These are phyloP conservation scores for Drosophila lutescens DNA, from an alignment of 2,888 invertebrate genomes.

Conservation along the genomic window DNA sequence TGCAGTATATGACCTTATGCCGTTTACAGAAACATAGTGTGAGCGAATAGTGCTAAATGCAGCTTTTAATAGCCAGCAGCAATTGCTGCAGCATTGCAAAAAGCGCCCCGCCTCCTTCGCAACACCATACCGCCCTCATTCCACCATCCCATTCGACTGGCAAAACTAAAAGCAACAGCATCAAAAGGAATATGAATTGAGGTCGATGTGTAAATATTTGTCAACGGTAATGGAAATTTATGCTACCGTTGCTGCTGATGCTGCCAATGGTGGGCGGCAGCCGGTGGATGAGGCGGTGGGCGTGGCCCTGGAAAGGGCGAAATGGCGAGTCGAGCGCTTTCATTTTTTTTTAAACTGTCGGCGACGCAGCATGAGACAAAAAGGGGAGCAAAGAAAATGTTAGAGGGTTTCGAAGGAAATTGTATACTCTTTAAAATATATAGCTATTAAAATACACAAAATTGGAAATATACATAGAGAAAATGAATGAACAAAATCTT, in stretches of 20 bases:
- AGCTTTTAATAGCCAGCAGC: slow-evolving; percentile 53
- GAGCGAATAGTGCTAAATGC: slow-evolving; percentile 32
- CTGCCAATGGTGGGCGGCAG: slow-evolving; percentile 24
- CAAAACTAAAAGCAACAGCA: slow-evolving; percentile 77
- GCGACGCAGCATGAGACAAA: slow-evolving; percentile 42
- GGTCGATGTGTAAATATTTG: slow-evolving; percentile 82
- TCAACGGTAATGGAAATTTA: slow-evolving; percentile 82
- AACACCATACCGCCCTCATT: neutral
- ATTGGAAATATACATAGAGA: neutral
- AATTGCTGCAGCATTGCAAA: slow-evolving; percentile 39
- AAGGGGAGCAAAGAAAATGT: slow-evolving; percentile 2
- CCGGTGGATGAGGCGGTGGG: slow-evolving; percentile 22
- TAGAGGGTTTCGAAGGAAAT: neutral
- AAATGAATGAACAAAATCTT: neutral
- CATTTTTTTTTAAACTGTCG: slow-evolving; percentile 54
- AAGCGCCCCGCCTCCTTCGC: slow-evolving; percentile 4
- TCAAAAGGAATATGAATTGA: slow-evolving; percentile 80
- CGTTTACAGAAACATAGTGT: slow-evolving; percentile 9
- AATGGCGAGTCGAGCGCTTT: slow-evolving; percentile 28
- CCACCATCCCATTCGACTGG: slow-evolving; percentile 14
- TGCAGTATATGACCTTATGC: slow-evolving; percentile 2
- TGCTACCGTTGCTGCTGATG: slow-evolving; percentile 62
- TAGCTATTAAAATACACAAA: neutral
- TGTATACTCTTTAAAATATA: slow-evolving; percentile 2
- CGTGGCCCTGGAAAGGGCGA: slow-evolving; percentile 32